Base-by-base conservation (phyloP, 2,888 invertebrate genomes). In the Cosmorhoe ocellata region DNA sequence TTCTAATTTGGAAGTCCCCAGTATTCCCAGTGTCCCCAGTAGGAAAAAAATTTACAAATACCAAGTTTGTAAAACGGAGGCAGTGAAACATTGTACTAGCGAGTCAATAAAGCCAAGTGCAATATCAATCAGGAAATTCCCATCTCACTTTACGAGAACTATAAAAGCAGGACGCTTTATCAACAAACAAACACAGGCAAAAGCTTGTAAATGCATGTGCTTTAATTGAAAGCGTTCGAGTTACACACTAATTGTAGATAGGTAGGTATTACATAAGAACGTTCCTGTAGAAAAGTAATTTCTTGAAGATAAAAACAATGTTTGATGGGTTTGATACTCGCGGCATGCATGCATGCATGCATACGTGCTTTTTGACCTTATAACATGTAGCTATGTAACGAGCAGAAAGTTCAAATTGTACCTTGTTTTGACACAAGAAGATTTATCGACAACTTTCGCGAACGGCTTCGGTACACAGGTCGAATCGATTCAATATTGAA, bases 71-170 rank as follows among this genome's bases (percentile, higher is more conserved):
- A 45, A 52, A 51, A 61, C 47, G 56, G 45, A 61, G 61, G 56
- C 45, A 61, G 61, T 56, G 58, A 60, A 66, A 76, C 78, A 69
- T 71, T 76, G 78, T 76, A 74, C 64, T 57, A 54, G 56, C 58
- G 63, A 61, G 64, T 58, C 68, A 71, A 78, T 80, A 76, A 78
- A 75, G 56, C 61, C 56, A 63, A 72, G 71, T 66, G 74, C 71
- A 74, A 69, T 77, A 78, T 74, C 74, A 72, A 79, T 81, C 76
- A 76, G 76, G 76, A 77, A 78, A 73, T 59, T 66, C 63, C 61
- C 68, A 69, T 73, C 64, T 48, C 54, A 66, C 64, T 84, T 83
- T 80, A 81, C 72, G 71, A 65, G 64, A 63, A 60, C 64, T 61
- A 76, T 81, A 79, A 81, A 71, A 71, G 63, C 63, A 60, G 57